Evolutionary conservation across 30 jellyfish, hydroid and myxozoan genomes (phyloP), one percentile per base, ranked within the genome.

Genomic region (Euphysa ruthae): DNA sequence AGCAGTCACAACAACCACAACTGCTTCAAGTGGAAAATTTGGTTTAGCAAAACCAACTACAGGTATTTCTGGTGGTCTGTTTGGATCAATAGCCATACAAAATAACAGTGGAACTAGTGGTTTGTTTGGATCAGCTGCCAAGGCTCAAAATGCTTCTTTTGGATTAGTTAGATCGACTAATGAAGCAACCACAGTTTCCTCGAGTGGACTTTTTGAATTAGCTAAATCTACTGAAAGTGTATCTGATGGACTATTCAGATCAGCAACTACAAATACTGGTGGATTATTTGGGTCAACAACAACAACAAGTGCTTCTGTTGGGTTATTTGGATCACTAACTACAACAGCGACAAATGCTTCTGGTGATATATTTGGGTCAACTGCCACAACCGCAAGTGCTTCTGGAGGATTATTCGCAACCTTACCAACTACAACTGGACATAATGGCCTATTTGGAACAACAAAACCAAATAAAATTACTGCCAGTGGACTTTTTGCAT

Each of bases 111-210:
- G 0, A 0, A n/a, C 83, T 13, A 24, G 46, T 4, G 23, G 66
- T 24, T 71, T 62, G 58, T 30, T 49, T 19, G 19, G 63, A 27
- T 55, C 35, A 22, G 69, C 21, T 3, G 71, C 60, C n/a, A 14
- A 20, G 69, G 29, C 69, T 25, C 10, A 14, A 25, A 15, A 66
- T 7, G 32, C 69, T 29, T 16, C 72, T 23, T n/a, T n/a, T n/a
- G n/a, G n/a, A n/a, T 81, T 55, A 87, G 94, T 31, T 34, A n/a
- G n/a, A n/a, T n/a, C n/a, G n/a, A n/a, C 31, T 0, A 68, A 49
- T 44, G 24, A 54, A 1, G 49, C 64, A 43, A 30, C 78, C 20
- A 61, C 34, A 0, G 13, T 62, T 22, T 14, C 33, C 65, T 8
- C 75, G 20, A 43, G 38, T 22, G 26, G 64, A 27, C 75, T 29